Evolutionary conservation across 2,113 vertebrate genomes (phyloP).

Genomic region (Sylvia atricapilla): DNA sequence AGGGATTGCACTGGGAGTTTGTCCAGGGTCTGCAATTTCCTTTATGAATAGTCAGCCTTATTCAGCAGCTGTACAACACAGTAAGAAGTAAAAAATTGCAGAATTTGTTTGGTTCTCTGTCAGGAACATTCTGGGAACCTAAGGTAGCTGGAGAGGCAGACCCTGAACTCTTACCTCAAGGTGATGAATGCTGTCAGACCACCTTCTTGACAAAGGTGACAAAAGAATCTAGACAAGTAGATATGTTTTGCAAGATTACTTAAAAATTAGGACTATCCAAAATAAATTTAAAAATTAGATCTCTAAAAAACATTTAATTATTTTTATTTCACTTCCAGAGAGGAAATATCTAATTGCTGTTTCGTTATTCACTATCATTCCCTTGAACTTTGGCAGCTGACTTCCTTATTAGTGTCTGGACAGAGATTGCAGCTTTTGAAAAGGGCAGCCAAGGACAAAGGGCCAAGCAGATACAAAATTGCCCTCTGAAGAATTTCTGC

Average conservation of each 20-base stretch:
- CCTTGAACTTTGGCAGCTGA: background rate
- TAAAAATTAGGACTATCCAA: background rate
- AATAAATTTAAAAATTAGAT: background rate
- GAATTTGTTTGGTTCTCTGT: background rate
- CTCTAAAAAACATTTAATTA: background rate
- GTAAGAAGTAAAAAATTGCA: background rate
- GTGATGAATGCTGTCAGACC: background rate
- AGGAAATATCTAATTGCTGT: background rate
- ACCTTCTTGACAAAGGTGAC: background rate
- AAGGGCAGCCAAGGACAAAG: background rate
- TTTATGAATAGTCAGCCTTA: constrained; percentile 5
- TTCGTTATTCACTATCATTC: background rate
- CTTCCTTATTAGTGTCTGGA: background rate
- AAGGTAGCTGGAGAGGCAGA: background rate
- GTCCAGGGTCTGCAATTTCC: background rate
- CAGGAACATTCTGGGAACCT: background rate
- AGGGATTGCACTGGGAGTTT: constrained; percentile 24
- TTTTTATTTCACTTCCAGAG: background rate
- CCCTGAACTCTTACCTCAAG: background rate
- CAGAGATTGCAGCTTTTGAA: background rate
- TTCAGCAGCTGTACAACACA: background rate
- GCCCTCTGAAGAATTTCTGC: background rate
- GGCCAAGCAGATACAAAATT: background rate
- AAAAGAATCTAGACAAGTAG: background rate
- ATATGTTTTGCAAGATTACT: background rate